Conservation (phyloP, 2,888 invertebrate species). For the Hyles lineata region DNA sequence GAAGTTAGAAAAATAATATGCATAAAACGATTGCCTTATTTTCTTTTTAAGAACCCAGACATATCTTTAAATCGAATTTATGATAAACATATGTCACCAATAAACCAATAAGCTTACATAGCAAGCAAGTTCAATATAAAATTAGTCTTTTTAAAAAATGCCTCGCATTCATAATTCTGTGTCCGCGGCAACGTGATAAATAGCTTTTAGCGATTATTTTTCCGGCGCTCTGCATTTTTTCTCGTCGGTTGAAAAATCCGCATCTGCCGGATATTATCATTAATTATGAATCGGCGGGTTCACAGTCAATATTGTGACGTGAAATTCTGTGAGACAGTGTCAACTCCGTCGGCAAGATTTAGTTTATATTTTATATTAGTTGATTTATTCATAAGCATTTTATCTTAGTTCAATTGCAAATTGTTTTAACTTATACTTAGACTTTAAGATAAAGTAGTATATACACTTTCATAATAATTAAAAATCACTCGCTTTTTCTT, state of each 20-base stretch:
- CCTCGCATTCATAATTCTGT: constrained; percentile 46
- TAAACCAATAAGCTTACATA: not conserved
- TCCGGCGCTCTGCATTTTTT: constrained; percentile 69
- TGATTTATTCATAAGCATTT: not conserved
- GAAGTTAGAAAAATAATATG: too few relatives aligned
- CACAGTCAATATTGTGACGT: constrained; percentile 61
- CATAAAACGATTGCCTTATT: too few relatives aligned
- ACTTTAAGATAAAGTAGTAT: too few relatives aligned
- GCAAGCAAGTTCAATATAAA: not conserved
- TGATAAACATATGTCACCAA: not conserved
- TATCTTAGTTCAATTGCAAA: not conserved
- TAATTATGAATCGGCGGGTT: constrained; percentile 78
- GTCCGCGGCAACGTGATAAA: constrained; percentile 65
- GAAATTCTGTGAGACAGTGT: constrained; percentile 59
- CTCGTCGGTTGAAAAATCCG: constrained; percentile 72
- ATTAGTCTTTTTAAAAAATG: constrained; percentile 12
- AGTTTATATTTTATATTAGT: too few relatives aligned
- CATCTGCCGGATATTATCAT: constrained; percentile 81
- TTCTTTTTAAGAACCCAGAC: too few relatives aligned
- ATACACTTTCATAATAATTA: too few relatives aligned
- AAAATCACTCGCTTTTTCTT: too few relatives aligned
- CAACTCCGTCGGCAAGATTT: constrained; percentile 33
- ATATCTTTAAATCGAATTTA: not conserved
- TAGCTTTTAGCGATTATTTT: constrained; percentile 75
- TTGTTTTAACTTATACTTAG: too few relatives aligned